These are phyloP conservation scores for Coelinius sp. DNA, from an alignment of 2,888 invertebrate species.

Conservation along the genomic window DNA sequence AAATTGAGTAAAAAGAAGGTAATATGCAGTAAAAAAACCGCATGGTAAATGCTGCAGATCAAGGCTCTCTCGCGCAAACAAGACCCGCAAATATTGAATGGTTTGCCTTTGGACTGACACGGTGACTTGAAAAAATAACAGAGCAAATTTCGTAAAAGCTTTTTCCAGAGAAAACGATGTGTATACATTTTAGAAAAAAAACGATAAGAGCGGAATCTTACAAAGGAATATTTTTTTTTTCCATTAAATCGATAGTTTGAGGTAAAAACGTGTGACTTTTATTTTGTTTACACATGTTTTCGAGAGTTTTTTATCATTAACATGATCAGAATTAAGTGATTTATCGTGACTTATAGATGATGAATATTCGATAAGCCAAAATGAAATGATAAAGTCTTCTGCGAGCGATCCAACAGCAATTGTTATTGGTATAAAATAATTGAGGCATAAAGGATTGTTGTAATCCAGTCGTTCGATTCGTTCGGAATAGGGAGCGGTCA, in stretches of 20 bases:
- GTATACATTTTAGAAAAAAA: slow-evolving; percentile 9
- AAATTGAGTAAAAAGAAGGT: slow-evolving; percentile 21
- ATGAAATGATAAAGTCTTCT: slow-evolving; percentile 38
- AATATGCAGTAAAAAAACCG: slow-evolving; percentile 13
- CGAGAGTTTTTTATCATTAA: neutral
- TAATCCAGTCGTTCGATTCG: slow-evolving; percentile 52
- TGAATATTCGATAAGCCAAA: slow-evolving; percentile 14
- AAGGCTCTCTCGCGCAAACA: slow-evolving; percentile 54
- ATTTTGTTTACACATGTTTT: neutral
- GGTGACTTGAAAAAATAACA: slow-evolving; percentile 37
- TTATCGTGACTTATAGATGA: neutral
- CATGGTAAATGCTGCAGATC: slow-evolving; percentile 52
- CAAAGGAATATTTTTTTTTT: neutral
- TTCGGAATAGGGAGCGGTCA: slow-evolving; percentile 28
- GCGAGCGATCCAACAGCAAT: slow-evolving; percentile 54
- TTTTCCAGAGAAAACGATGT: slow-evolving; percentile 17
- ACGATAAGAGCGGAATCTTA: neutral
- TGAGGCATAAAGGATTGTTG: slow-evolving; percentile 61
- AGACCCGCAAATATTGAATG: slow-evolving; percentile 57
- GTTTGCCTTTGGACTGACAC: slow-evolving; percentile 38
- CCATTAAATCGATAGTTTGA: neutral
- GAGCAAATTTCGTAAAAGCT: slow-evolving; percentile 34
- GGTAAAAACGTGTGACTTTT: neutral
- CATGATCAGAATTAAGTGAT: neutral
- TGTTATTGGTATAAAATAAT: slow-evolving; percentile 61